A percentile compares a stretch with the other conserved stretches of the same genome.
Conservation (phyloP, 2,113 vertebrate species). For the Suricata suricatta region DNA sequence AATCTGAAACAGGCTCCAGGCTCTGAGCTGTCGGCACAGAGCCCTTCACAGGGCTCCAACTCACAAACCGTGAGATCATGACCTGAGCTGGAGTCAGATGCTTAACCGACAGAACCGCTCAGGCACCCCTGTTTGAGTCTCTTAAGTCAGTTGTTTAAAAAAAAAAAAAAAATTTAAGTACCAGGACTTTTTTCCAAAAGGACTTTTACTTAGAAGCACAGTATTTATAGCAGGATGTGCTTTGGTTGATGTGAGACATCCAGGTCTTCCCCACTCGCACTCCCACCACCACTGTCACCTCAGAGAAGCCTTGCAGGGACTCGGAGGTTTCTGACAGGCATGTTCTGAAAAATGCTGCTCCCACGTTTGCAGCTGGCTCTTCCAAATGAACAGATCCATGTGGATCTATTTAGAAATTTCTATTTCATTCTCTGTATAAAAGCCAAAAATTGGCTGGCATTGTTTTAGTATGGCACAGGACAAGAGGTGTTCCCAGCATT, state of each 20-base stretch:
- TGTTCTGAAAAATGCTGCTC: not conserved
- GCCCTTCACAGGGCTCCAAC: too few species aligned
- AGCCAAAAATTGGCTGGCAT: not conserved
- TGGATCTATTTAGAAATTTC: not conserved
- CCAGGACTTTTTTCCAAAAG: not conserved
- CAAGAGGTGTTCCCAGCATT: not conserved
- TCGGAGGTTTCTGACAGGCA: not conserved
- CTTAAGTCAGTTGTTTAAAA: not conserved
- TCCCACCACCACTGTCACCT: not conserved
- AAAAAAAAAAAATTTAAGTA: not conserved
- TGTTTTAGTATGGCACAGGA: not conserved
- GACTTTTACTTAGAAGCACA: not conserved
- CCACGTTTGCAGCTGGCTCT: not conserved
- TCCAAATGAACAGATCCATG: not conserved
- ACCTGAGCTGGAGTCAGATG: too few species aligned
- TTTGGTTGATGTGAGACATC: not conserved
- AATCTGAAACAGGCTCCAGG: too few species aligned
- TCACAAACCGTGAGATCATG: too few species aligned
- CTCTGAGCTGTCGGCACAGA: too few species aligned
- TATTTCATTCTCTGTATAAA: conserved; percentile 7
- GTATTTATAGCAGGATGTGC: not conserved
- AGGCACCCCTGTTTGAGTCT: not conserved
- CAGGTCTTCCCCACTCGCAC: not conserved
- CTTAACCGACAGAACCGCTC: too few species aligned
- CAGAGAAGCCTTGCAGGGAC: not conserved